Conservation (phyloP, 1,140 invertebrate species). For the Bombus terrestris region DNA sequence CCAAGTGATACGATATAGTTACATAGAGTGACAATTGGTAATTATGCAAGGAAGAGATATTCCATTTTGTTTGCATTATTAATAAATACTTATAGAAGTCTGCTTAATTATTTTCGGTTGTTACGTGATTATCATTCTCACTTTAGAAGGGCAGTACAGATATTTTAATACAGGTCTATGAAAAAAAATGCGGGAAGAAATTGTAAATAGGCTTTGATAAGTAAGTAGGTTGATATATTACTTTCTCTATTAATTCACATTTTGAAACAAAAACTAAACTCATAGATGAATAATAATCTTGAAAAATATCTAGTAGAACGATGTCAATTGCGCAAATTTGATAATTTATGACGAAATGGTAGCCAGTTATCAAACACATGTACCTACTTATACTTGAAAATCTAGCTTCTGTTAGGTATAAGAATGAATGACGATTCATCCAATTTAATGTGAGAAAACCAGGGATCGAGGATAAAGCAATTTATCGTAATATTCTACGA, state of each 20-base stretch:
- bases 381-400: not conserved
- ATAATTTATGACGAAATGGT: not conserved
- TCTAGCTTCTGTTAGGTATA: not conserved
- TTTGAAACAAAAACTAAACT: not conserved
- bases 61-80: too few species aligned
- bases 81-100: too few species aligned
- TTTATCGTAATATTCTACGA: not conserved
- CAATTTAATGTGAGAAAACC: not conserved
- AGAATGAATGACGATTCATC: not conserved
- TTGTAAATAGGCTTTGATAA: too few species aligned
- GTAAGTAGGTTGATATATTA: not conserved
- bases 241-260: not conserved
- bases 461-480: not conserved
- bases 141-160: too few species aligned
- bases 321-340: not conserved
- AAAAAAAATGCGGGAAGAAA: too few species aligned
- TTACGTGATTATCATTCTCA: too few species aligned
- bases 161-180: too few species aligned
- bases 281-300: not conserved
- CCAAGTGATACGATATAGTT: not conserved
- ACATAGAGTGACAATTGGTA: too few species aligned
- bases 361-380: not conserved
- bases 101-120: too few species aligned
- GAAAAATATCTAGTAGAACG: not conserved
- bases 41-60: too few species aligned